A percentile compares a stretch with the other conserved stretches of the same genome.
Conservation (phyloP, 2,888 invertebrate genomes). For the Aromia moschata region DNA sequence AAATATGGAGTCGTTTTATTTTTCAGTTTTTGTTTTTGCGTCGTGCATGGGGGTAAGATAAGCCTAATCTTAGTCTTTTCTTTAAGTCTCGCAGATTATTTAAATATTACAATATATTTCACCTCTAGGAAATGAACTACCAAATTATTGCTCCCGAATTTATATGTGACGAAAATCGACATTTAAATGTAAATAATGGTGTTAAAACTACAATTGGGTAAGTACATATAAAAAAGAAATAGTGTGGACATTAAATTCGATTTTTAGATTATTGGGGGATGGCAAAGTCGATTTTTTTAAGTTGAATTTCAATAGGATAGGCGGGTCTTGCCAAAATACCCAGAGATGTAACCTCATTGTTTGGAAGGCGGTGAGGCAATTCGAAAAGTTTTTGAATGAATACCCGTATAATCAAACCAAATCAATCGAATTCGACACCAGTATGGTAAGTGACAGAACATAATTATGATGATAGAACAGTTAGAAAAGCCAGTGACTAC, state of each 20-base stretch:
- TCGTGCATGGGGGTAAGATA: background rate
- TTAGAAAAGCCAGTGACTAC: too few species aligned
- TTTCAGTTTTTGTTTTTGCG: background rate
- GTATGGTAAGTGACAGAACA: slow-evolving; percentile 14
- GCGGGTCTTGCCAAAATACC: background rate
- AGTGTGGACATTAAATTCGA: too few species aligned
- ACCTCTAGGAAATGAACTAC: background rate
- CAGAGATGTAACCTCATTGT: slow-evolving; percentile 11
- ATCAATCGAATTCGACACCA: slow-evolving; percentile 5
- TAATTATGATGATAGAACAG: too few species aligned
- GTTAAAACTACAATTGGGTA: slow-evolving; percentile 10
- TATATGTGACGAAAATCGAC: slow-evolving; percentile 4
- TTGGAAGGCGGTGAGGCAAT: slow-evolving; percentile 12
- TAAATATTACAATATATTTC: background rate
- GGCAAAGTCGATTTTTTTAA: slow-evolving; percentile 3
- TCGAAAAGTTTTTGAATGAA: slow-evolving; percentile 11
- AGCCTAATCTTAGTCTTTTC: too few species aligned
- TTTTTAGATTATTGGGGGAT: slow-evolving; percentile 6
- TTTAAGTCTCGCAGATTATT: too few species aligned
- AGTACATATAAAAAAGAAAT: slow-evolving; percentile 2
- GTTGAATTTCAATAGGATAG: slow-evolving; percentile 2
- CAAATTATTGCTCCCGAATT: slow-evolving; percentile 10
- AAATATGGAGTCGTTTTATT: background rate
- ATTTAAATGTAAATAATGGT: background rate
- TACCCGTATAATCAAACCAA: slow-evolving; percentile 6